Base-by-base conservation (phyloP, 2,888 invertebrate genomes). In the Monochamus alternatus region DNA sequence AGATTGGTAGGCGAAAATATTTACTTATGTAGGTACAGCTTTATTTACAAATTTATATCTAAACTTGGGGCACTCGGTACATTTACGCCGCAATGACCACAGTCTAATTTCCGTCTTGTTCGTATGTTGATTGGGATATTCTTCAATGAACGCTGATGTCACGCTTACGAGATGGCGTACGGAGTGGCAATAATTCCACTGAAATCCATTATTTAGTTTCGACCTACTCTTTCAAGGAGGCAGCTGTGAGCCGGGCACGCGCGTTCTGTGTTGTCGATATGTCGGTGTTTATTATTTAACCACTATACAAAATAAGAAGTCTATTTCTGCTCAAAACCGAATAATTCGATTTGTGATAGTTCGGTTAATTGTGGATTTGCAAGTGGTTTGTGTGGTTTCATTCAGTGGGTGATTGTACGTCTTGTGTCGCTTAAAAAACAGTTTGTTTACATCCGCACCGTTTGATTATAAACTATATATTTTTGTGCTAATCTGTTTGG, bases 261-360 rank as follows among this genome's bases (percentile, higher is more conserved):
- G 84, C 83, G 79, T 78, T 83, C 74, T 69, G 74, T 81, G 78
- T 82, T 82, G 83, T 84, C 84, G 81, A 84, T 84, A 84, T 81
- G 80, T 78, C 81, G 66, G 78, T 83, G 78, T 79, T 79, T 79
- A 79, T 79, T 77, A 77, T 79, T 79, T 76, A 55, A 73, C 66
- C 47, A 75, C 73, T 73, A 60, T 52, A 71, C 63, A 47, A 77
- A 77, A 76, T 70, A 70, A 64, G n/a, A 70, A 67, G 31, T 68
- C 71, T 73, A 73, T 72, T 69, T 47, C 31, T 38, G 38, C 65
- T 60, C 66, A 63, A 51, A 68, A 71, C 59, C 58, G 72, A 77
- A 65, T 72, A 69, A 59, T 69, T 58, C 59, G 14, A 8, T 43
- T 69, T 69, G 60, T 51, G 30, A 47, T 69, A 31, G 10, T 47